Percentiles rank a stretch among this genome's conserved stretches.
phyloP scores from a whole-genome alignment of 2,888 invertebrate species.

The Cosmopolites sordidus region DNA sequence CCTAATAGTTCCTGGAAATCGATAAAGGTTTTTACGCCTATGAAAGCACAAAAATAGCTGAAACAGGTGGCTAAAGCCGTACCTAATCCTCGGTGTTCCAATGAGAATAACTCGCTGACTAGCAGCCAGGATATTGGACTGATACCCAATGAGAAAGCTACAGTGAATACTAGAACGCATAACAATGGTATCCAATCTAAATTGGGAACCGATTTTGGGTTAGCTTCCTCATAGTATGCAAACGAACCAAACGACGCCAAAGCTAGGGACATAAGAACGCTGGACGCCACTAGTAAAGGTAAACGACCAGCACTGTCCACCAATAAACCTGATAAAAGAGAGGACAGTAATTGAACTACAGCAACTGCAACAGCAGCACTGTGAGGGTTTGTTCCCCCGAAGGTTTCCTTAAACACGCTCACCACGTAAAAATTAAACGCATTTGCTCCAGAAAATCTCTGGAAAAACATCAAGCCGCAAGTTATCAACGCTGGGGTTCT shows the following conservation, averaged over 20 bases:
- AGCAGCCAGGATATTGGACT: constrained; percentile 84
- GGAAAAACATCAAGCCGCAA: constrained; percentile 85
- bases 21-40: constrained; percentile 81
- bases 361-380: constrained; percentile 82
- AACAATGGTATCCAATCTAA: constrained; percentile 80
- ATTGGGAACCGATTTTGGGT: constrained; percentile 50
- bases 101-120: constrained; percentile 77
- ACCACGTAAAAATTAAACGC: constrained; percentile 84
- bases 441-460: constrained; percentile 78
- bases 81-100: constrained; percentile 80
- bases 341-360: constrained; percentile 79
- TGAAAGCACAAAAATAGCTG: constrained; percentile 82
- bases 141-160: constrained; percentile 82
- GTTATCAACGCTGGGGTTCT: constrained; percentile 75
- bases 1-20: constrained; percentile 74
- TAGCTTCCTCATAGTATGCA: constrained; percentile 73
- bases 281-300: constrained; percentile 78
- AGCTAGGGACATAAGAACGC: constrained; percentile 81
- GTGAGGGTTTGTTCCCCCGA: constrained; percentile 76
- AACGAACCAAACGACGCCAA: constrained; percentile 80
- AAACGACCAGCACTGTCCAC: constrained; percentile 84
- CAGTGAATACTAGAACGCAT: constrained; percentile 77
- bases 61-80: constrained; percentile 82
- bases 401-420: constrained; percentile 79
- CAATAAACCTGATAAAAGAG: constrained; percentile 73